Conservation (phyloP, 2,113 vertebrate genomes). For the Toxostoma redivivum region DNA sequence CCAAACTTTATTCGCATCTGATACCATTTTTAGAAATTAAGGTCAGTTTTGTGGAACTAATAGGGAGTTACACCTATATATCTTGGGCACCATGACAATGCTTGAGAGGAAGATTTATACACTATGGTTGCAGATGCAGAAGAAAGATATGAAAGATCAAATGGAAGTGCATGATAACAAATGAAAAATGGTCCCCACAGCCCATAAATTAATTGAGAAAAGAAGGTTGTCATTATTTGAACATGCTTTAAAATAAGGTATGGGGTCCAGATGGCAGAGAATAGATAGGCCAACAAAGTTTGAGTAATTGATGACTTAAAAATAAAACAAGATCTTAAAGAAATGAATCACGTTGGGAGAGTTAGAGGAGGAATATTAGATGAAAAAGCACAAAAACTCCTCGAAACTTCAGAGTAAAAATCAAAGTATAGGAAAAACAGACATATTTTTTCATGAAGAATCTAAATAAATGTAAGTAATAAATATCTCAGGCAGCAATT, state of each 20-base stretch:
- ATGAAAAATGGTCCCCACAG: slow-evolving; percentile 86
- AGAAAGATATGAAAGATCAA: slow-evolving; percentile 89
- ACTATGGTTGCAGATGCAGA: slow-evolving; percentile 85
- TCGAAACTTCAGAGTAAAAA: slow-evolving; percentile 43
- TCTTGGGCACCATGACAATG: slow-evolving; percentile 82
- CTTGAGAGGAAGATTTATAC: slow-evolving; percentile 90
- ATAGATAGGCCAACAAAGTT: slow-evolving; percentile 85
- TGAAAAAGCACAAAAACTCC: slow-evolving; percentile 67
- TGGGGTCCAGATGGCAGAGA: slow-evolving; percentile 89
- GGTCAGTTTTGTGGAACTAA: slow-evolving; percentile 87
- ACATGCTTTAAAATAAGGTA: slow-evolving; percentile 88
- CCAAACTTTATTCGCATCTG: slow-evolving; percentile 84
- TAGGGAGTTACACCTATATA: slow-evolving; percentile 82
- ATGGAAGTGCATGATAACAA: slow-evolving; percentile 89
- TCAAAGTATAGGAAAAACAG: slow-evolving; percentile 37
- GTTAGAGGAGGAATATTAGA: slow-evolving; percentile 78
- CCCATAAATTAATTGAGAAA: slow-evolving; percentile 90
- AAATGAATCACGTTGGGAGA: slow-evolving; percentile 80
- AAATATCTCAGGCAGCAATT: slow-evolving; percentile 54
- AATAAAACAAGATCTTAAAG: slow-evolving; percentile 85
- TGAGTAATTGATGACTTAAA: slow-evolving; percentile 95
- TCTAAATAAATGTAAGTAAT: slow-evolving; percentile 37
- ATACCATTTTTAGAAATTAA: slow-evolving; percentile 87
- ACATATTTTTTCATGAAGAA: slow-evolving; percentile 15
- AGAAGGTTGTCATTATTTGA: slow-evolving; percentile 94